These are phyloP conservation scores for Pipistrellus nathusii DNA, from an alignment of 2,797 vertebrate species.

Conservation along the genomic window DNA sequence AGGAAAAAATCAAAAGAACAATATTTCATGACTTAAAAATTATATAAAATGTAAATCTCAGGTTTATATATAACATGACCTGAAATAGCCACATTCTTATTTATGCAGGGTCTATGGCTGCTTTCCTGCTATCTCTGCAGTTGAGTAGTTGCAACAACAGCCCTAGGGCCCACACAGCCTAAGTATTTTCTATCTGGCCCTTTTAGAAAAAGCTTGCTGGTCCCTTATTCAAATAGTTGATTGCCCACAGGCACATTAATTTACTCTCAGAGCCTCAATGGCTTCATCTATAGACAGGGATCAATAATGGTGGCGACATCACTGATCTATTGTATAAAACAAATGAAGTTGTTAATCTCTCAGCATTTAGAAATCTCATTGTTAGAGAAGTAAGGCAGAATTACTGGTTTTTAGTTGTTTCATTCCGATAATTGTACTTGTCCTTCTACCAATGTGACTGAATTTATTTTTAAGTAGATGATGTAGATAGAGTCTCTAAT, in stretches of 20 bases:
- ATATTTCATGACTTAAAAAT: background rate
- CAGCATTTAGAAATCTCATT: conserved; percentile 14
- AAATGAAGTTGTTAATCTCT: background rate
- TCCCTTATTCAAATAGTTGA: background rate
- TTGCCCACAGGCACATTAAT: background rate
- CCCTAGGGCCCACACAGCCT: background rate
- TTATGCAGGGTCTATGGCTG: accelerated
- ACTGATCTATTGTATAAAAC: background rate
- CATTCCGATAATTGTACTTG: background rate
- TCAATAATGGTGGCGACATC: background rate
- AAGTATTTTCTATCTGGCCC: background rate
- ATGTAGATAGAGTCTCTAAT: background rate
- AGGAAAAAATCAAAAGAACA: background rate
- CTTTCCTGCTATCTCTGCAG: background rate
- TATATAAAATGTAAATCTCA: conserved; percentile 15
- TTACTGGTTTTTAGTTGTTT: background rate
- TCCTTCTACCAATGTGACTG: background rate
- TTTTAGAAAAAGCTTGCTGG: background rate
- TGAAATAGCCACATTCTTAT: background rate
- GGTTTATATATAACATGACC: background rate
- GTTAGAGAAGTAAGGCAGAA: background rate
- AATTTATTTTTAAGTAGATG: conserved; percentile 56
- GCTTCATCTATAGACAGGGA: conserved; percentile 10
- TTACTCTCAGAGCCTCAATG: background rate
- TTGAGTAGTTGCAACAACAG: background rate